phyloP scores from a whole-genome alignment of 2,797 vertebrate species.

The Avahi laniger region DNA sequence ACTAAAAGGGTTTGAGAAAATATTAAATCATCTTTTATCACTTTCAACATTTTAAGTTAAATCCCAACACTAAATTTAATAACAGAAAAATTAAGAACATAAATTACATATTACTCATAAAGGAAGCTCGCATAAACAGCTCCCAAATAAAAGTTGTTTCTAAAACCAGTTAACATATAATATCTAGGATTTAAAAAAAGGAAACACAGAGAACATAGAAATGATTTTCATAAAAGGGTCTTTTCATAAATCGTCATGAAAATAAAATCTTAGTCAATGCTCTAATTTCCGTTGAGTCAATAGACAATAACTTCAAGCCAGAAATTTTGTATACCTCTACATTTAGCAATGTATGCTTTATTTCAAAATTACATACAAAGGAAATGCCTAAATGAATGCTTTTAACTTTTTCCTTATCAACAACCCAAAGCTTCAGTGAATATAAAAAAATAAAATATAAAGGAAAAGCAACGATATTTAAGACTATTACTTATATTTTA shows the following conservation, averaged over 20 bases:
- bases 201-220: not conserved
- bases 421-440: not conserved
- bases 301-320: conserved; percentile 15
- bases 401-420: not conserved
- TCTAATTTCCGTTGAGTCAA: conserved; percentile 18
- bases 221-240: not conserved
- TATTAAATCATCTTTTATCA: not conserved
- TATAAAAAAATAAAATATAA: conserved; percentile 43
- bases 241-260: conserved; percentile 26
- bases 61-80: conserved; percentile 14
- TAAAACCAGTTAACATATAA: conserved; percentile 51
- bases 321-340: not conserved
- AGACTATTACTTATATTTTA: conserved; percentile 46
- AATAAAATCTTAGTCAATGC: conserved; percentile 28
- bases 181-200: not conserved
- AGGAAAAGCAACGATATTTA: conserved; percentile 2
- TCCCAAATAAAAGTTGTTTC: conserved; percentile 10
- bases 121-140: conserved; percentile 37
- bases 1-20: conserved; percentile 3
- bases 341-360: not conserved
- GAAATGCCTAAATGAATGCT: not conserved
- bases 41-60: conserved; percentile 44
- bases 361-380: conserved; percentile 38
- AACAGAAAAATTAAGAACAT: conserved; percentile 37
- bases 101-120: conserved; percentile 7